A percentile compares a stretch with the other conserved stretches of the same genome.
Conservation (phyloP, 2,797 vertebrate genomes). For the Pseudomugil tenellus region DNA sequence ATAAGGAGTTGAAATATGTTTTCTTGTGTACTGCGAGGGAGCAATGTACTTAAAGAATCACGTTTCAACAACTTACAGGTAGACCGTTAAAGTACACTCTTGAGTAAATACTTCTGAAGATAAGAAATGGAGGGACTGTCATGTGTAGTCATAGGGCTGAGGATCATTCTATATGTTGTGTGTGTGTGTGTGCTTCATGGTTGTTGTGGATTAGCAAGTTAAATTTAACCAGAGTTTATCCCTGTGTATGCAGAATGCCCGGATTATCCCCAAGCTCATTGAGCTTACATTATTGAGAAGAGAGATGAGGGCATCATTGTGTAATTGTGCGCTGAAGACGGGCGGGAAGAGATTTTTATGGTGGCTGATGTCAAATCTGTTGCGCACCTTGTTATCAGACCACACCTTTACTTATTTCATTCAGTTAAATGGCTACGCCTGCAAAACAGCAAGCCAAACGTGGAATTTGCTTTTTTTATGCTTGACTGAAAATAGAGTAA, state of each 20-base stretch:
- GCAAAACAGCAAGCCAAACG: no score
- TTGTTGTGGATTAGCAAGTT: constrained; percentile 81
- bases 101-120: constrained; percentile 7
- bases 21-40: no score
- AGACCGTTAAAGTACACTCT: constrained; percentile 5
- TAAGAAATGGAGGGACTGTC: constrained; percentile 10
- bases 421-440: not conserved
- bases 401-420: not conserved
- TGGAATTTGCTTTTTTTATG: not conserved
- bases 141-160: constrained; percentile 13
- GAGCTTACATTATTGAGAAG: constrained; percentile 63
- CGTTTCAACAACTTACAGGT: constrained; percentile 1
- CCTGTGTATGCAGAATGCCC: constrained; percentile 81
- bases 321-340: constrained; percentile 25
- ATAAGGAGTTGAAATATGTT: no score
- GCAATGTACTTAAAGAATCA: no score
- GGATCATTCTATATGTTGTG: constrained; percentile 11
- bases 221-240: constrained; percentile 84
- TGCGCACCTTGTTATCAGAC: constrained; percentile 11
- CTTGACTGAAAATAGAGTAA: not conserved
- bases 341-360: not conserved
- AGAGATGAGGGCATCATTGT: constrained; percentile 54
- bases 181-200: constrained; percentile 21
- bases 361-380: constrained; percentile 8
- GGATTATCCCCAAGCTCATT: constrained; percentile 78